Evolutionary conservation across 2,113 vertebrate genomes (phyloP).

Genomic region (Tupaia tana): DNA sequence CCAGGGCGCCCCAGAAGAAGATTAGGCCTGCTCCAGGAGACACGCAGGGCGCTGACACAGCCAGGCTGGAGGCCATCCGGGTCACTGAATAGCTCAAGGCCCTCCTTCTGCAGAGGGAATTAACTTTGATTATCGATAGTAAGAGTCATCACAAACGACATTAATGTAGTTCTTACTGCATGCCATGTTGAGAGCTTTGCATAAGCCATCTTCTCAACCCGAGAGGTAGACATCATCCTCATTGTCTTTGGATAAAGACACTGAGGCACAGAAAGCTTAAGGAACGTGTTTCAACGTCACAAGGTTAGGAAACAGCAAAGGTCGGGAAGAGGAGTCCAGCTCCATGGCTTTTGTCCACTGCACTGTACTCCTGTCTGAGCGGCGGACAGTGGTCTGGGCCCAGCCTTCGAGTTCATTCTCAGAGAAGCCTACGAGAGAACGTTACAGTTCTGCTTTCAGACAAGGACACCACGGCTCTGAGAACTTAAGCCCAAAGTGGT

Average conservation of each 20-base stretch:
- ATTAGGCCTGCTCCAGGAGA: background rate
- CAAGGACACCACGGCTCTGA: background rate
- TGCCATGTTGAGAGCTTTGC: background rate
- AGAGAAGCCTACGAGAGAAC: background rate
- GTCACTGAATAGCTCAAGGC: background rate
- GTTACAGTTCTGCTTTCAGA: too few relatives aligned
- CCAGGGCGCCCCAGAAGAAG: background rate
- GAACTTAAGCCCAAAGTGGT: background rate
- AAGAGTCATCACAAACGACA: background rate
- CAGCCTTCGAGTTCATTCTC: background rate
- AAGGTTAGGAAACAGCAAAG: background rate
- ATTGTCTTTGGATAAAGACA: conserved; percentile 18
- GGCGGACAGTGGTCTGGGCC: background rate
- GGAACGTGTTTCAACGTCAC: background rate
- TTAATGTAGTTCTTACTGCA: background rate
- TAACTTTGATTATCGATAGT: conserved; percentile 7
- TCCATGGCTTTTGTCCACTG: background rate
- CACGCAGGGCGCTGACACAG: background rate
- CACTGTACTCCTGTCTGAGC: background rate
- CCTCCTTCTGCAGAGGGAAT: conserved; percentile 4
- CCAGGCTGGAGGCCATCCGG: background rate
- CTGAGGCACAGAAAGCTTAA: background rate
- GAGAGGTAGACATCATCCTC: background rate
- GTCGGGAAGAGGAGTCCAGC: background rate
- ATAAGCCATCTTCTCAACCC: background rate